phyloP scores from a whole-genome alignment of 2,888 invertebrate genomes.

The Acleris sparsana region DNA sequence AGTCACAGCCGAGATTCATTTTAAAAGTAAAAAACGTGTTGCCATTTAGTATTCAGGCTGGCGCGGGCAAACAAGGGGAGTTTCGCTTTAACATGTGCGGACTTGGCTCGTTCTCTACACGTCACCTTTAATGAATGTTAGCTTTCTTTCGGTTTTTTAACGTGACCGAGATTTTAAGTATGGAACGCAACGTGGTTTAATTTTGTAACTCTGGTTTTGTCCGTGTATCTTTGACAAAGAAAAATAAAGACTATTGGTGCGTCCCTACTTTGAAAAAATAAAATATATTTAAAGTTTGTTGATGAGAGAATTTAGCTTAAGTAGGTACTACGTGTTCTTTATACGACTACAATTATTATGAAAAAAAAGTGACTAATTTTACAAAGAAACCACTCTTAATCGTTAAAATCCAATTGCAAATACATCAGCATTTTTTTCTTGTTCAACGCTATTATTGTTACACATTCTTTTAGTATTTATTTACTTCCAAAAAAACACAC shows the following conservation, averaged over 20 bases:
- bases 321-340: no score
- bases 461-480: no score
- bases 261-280: no score
- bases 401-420: no score
- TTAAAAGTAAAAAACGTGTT: conserved; percentile 13
- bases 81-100: conserved; percentile 20
- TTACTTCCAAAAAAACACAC: no score
- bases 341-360: no score
- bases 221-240: neutral
- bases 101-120: conserved; percentile 44
- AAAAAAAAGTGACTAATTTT: no score
- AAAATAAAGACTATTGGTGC: neutral
- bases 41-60: conserved; percentile 40
- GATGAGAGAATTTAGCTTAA: no score
- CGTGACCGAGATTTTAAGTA: conserved; percentile 33
- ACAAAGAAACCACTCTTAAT: no score
- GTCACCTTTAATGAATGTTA: conserved; percentile 41
- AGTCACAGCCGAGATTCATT: conserved; percentile 20
- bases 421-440: no score
- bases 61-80: conserved; percentile 41
- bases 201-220: conserved; percentile 11
- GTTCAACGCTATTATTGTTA: no score
- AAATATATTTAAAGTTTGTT: no score
- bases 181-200: neutral
- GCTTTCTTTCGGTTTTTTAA: conserved; percentile 25